Conservation (phyloP, 1,140 invertebrate genomes). For the Holcopasites calliopsidis region DNA sequence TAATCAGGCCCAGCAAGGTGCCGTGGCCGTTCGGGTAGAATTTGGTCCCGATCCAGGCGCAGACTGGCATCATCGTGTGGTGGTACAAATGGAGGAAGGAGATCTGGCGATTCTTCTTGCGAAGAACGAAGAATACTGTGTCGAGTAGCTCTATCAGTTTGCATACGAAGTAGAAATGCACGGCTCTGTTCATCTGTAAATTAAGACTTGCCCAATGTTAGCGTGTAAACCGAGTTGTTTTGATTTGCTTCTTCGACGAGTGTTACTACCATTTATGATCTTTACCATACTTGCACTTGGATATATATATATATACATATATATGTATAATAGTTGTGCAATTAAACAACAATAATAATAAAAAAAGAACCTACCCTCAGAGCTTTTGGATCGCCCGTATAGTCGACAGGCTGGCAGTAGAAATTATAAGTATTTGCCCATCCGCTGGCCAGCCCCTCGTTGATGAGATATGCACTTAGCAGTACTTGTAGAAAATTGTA, state of each 20-base stretch:
- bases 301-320: no score
- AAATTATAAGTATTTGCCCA: conserved; percentile 88
- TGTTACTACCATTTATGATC: no score
- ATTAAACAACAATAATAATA: no score
- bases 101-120: conserved; percentile 89
- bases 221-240: no score
- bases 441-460: conserved; percentile 84
- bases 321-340: no score
- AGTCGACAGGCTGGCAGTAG: conserved; percentile 91
- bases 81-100: conserved; percentile 89
- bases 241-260: no score
- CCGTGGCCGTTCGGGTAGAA: conserved; percentile 89
- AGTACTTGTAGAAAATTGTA: conserved; percentile 92
- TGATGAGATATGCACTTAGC: conserved; percentile 86
- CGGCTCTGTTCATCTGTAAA: conserved; percentile 75
- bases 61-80: conserved; percentile 86
- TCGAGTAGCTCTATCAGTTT: conserved; percentile 85
- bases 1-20: conserved; percentile 90
- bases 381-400: conserved; percentile 86
- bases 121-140: conserved; percentile 90
- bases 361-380: conserved; percentile 84
- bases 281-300: no score
- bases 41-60: conserved; percentile 92
- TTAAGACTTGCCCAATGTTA: no score
- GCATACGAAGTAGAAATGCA: conserved; percentile 79